Evolutionary conservation across 2,113 vertebrate species (phyloP), one percentile per base, ranked within the genome.

Genomic region (Paralichthys olivaceus): DNA sequence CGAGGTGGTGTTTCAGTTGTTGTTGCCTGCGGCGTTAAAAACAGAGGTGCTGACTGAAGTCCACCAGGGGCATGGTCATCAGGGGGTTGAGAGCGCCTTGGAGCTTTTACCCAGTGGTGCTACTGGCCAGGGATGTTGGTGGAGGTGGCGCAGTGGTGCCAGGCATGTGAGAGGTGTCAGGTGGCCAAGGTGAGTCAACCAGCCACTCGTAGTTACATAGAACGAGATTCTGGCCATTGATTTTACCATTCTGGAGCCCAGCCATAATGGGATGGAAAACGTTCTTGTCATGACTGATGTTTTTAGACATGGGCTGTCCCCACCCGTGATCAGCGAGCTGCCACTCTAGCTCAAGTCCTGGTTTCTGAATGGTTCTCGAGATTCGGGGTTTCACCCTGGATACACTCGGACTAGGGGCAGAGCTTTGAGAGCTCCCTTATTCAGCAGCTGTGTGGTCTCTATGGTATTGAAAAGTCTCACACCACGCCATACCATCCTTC

Each of bases 351-450:
- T 17, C 20, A 6, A 0, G 49, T 43, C 3, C 19, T 75, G 19
- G 62, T 45, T 17, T 25, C 7, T 3, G 29, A 66, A 3, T 51
- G 40, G 25, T 67, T 75, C 3, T 64, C 32, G 13, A 25, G 7
- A 5, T 79, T 58, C 54, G 79, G 71, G 0, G 57, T 78, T 0
- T 69, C 65, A 0, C 15, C 15, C 2, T 17, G 14, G 0, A 17
- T 76, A 2, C 67, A 86, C 20, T 79, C 72, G 0, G 80, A 83
- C 49, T 71, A 83, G 22, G 75, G 69, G 5, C 11, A n/a, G n/a
- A n/a, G n/a, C n/a, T n/a, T n/a, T n/a, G n/a, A 37, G 13, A 58
- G 59, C 6, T 15, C n/a, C 3, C 26, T 59, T 7, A 26, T 56
- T 15, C 54, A 25, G 12, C 54, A 56, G 23, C 4, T 53, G 14